Evolutionary conservation across 2,888 invertebrate species (phyloP), one percentile per base, ranked within the genome.

Genomic region (Lumbricus terrestris): DNA sequence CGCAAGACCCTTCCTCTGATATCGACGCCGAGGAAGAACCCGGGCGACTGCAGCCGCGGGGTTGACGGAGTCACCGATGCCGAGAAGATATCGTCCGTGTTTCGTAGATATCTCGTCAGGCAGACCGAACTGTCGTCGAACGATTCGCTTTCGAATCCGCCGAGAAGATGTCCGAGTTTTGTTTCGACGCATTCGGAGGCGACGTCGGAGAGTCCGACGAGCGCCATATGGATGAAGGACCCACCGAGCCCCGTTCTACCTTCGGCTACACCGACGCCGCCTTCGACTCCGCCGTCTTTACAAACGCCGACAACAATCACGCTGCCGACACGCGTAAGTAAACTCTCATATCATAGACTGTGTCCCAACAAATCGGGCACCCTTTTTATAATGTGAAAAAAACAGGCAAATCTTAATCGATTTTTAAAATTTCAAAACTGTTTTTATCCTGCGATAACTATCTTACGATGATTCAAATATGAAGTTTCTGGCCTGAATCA

Each of bases 61-160:
- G 33, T 6, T 1, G 13, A 23, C 33, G n/a, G 82, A 18, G 85
- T 23, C 2, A 35, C 85, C 85, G 85, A 35, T 34, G 37, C 35
- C 16, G 34, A 34, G 85, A 85, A 34, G n/a, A 85, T 37, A 2
- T 69, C 69, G 29, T 69, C 69, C 69, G 69, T 69, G 1, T 29
- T 69, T n/a, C 69, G 69, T 69, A 29, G 69, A 2, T 85, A 85
- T 8, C 37, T 85, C 11, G 85, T 85, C 20, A 34, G 85, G 18
- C 85, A 85, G 85, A 33, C 85, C n/a, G 85, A 85, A 35, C 85
- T 85, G 15, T 85, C 85, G 85, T 85, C 85, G 85, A 85, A 11
- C n/a, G 85, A 85, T 6, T 85, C 85, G 11, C 3, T 85, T 69
- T 69, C 69, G 29, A 69, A 29, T 69, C 69, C 69, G 69, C n/a